These are phyloP conservation scores for Ailuropoda melanoleuca DNA, from an alignment of 2,113 vertebrate genomes.

Conservation along the genomic window DNA sequence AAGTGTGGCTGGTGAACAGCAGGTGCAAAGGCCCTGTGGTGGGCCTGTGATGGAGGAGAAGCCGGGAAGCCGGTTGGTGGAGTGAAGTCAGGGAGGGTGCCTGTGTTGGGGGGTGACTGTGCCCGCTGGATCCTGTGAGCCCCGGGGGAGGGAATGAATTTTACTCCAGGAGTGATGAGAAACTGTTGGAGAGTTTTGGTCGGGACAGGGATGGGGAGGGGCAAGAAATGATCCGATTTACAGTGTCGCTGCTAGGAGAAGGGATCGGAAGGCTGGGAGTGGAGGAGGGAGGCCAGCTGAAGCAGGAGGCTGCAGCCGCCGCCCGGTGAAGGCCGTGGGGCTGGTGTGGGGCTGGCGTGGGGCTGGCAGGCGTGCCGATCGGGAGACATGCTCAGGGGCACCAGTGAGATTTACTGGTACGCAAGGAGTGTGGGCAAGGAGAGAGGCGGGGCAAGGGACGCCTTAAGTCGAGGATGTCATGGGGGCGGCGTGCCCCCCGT, in stretches of 20 bases:
- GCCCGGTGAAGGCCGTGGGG: neutral
- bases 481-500: fast-evolving
- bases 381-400: fast-evolving
- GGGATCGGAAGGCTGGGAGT: fast-evolving
- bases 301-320: neutral
- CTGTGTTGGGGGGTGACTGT: neutral
- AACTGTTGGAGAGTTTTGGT: neutral
- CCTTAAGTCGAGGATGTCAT: fast-evolving
- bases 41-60: fast-evolving
- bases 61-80: fast-evolving
- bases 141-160: fast-evolving
- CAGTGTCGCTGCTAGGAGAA: no score
- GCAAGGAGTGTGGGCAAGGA: fast-evolving
- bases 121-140: fast-evolving
- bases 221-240: fast-evolving
- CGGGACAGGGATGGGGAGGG: fast-evolving
- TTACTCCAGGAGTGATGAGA: neutral
- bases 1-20: neutral
- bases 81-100: fast-evolving
- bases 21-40: neutral
- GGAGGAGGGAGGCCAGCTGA: neutral
- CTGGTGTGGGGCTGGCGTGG: neutral
- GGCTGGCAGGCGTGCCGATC: fast-evolving
- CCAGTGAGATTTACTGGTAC: fast-evolving
- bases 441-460: fast-evolving